A percentile compares a stretch with the other conserved stretches of the same genome.
Evolutionary conservation across 2,888 invertebrate genomes (phyloP).

Genomic region (Rapana venosa): DNA sequence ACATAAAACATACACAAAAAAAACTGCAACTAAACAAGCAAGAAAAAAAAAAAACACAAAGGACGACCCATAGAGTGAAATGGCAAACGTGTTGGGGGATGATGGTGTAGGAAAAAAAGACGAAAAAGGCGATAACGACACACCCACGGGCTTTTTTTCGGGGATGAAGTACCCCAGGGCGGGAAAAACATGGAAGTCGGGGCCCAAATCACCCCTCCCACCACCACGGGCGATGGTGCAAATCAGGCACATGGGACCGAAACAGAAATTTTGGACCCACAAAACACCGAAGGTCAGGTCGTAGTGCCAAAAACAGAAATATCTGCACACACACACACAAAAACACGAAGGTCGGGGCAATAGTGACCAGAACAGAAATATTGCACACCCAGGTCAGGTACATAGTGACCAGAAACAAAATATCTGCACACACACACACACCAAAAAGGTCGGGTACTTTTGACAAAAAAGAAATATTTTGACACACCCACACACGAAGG

Average conservation of each 20-base stretch:
- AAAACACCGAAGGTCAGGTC: no score
- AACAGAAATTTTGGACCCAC: no score
- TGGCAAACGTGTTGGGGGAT: conserved; percentile 99
- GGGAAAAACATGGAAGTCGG: conserved; percentile 82
- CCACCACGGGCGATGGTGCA: conserved; percentile 98
- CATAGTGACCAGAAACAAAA: conserved; percentile 3
- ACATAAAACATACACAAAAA: no score
- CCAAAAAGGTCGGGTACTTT: no score
- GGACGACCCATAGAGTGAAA: conserved; percentile 94
- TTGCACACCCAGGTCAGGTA: not conserved
- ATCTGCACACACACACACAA: conserved; percentile 83
- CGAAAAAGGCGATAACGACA: conserved; percentile 93
- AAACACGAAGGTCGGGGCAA: no score
- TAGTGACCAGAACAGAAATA: not conserved
- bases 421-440: not conserved
- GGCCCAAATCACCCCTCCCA: conserved; percentile 95
- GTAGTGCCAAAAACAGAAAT: conserved; percentile 97
- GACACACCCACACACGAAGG: no score
- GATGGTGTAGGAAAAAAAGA: conserved; percentile 99
- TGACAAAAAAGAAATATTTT: no score
- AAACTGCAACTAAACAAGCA: no score
- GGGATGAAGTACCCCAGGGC: conserved; percentile 97
- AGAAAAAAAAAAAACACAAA: no score
- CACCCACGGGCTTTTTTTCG: conserved; percentile 75
- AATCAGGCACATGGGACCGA: conserved; percentile 97